Percentiles rank a stretch among this genome's conserved stretches.
These are phyloP conservation scores for Leptonema lineaticorne DNA, from an alignment of 1,140 invertebrate species.

Conservation along the genomic window DNA sequence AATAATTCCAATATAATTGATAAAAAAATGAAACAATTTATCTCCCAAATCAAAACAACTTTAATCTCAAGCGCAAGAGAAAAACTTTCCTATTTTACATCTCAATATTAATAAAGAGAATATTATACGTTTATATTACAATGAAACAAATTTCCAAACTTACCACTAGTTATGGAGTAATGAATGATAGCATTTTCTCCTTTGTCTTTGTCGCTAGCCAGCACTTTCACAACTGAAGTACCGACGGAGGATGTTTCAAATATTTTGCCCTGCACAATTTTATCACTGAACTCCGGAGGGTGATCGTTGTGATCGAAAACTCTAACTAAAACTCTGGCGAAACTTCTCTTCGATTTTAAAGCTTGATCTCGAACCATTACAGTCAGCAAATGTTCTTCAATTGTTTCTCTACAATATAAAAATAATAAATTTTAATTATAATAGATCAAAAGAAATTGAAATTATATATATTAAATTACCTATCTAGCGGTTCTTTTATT, in stretches of 20 bases:
- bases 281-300: slow-evolving; percentile 76
- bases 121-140: too few relatives aligned
- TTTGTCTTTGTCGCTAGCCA: slow-evolving; percentile 78
- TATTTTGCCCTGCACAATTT: slow-evolving; percentile 73
- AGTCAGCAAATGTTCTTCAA: slow-evolving; percentile 80
- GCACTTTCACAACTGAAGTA: slow-evolving; percentile 69
- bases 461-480: slow-evolving; percentile 44
- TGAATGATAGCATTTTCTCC: slow-evolving; percentile 78
- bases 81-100: too few relatives aligned
- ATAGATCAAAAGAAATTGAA: neutral
- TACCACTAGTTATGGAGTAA: slow-evolving; percentile 78
- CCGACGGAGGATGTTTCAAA: slow-evolving; percentile 74
- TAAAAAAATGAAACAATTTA: too few relatives aligned
- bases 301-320: slow-evolving; percentile 91
- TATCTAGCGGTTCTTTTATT: slow-evolving; percentile 70
- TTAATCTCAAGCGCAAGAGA: too few relatives aligned
- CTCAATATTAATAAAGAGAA: too few relatives aligned
- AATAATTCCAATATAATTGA: too few relatives aligned
- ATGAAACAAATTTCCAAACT: slow-evolving; percentile 3
- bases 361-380: slow-evolving; percentile 90
- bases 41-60: too few relatives aligned
- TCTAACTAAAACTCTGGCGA: slow-evolving; percentile 76
- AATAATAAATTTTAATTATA: slow-evolving; percentile 25
- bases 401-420: slow-evolving; percentile 63
- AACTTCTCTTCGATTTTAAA: slow-evolving; percentile 80